These are phyloP conservation scores for Haliaeetus leucogaster DNA, from an alignment of 2,113 vertebrate species.

Conservation along the genomic window DNA sequence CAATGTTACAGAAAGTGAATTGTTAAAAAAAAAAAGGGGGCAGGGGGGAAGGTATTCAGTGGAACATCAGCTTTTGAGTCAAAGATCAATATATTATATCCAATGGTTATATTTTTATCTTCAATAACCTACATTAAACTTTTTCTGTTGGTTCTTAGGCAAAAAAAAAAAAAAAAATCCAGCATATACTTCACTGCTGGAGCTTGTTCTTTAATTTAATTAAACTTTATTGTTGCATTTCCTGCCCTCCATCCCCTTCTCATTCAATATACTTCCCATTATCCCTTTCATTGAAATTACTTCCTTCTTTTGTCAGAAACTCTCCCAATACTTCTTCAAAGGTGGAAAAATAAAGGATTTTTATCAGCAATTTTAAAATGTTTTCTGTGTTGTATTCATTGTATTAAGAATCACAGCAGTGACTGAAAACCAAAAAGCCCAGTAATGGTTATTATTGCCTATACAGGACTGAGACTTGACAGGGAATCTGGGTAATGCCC, in stretches of 20 bases:
- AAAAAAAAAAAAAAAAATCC: background rate
- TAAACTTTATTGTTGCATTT: constrained; percentile 48
- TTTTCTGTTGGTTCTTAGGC: background rate
- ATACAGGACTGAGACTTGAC: background rate
- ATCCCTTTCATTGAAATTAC: constrained; percentile 53
- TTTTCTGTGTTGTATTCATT: constrained; percentile 54
- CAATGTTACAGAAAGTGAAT: background rate
- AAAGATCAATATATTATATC: constrained; percentile 9
- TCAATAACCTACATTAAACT: constrained; percentile 18
- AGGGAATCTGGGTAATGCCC: constrained; percentile 35
- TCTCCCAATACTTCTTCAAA: constrained; percentile 51
- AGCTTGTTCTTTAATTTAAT: constrained; percentile 60
- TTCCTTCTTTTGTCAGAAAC: constrained; percentile 52
- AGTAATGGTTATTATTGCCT: constrained; percentile 39
- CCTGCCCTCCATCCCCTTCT: constrained; percentile 7
- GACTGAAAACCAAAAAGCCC: constrained; percentile 32
- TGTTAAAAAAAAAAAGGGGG: background rate
- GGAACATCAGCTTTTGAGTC: constrained; percentile 11
- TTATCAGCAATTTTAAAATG: constrained; percentile 54
- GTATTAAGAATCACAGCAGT: constrained; percentile 56
- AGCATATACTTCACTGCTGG: constrained; percentile 25
- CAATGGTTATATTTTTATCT: constrained; percentile 30
- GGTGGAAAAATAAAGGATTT: constrained; percentile 38
- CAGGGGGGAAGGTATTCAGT: background rate
- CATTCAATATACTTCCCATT: constrained; percentile 42